phyloP scores from a whole-genome alignment of 2,113 vertebrate genomes.

The Heterotilapia buettikoferi region DNA sequence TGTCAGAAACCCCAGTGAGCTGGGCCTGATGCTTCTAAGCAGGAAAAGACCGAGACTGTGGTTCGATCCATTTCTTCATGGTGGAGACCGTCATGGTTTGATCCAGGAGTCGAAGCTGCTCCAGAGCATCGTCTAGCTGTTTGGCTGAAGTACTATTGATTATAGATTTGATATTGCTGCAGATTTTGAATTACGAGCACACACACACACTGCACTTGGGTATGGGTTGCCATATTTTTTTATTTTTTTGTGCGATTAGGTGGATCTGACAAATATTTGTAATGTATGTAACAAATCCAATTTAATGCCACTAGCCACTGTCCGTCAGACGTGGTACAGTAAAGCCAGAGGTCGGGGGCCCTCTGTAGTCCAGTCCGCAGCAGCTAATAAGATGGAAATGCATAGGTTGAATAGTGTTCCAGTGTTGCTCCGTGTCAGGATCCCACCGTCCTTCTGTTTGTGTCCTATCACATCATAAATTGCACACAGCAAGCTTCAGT shows the following conservation, averaged over 20 bases:
- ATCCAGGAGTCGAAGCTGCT: background rate
- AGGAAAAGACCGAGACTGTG: rapidly evolving
- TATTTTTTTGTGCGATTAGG: background rate
- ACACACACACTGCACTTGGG: background rate
- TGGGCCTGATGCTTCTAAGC: background rate
- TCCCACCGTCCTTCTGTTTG: background rate
- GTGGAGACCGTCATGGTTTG: background rate
- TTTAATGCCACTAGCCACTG: background rate
- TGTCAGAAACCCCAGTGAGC: background rate
- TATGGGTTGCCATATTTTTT: background rate
- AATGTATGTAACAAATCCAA: rapidly evolving
- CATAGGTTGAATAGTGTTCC: background rate
- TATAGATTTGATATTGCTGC: background rate
- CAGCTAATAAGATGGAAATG: background rate
- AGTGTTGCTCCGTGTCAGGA: background rate
- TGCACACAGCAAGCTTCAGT: background rate
- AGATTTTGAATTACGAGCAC: background rate
- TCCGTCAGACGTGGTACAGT: rapidly evolving
- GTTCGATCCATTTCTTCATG: background rate
- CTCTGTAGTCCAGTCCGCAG: background rate
- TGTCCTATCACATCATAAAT: background rate
- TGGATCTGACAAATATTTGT: background rate
- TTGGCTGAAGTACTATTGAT: rapidly evolving
- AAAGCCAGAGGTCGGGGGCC: rapidly evolving
- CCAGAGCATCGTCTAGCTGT: background rate